Evolutionary conservation across 1,140 invertebrate genomes (phyloP), one percentile per base, ranked within the genome.

Genomic region (Drosophila melanogaster): DNA sequence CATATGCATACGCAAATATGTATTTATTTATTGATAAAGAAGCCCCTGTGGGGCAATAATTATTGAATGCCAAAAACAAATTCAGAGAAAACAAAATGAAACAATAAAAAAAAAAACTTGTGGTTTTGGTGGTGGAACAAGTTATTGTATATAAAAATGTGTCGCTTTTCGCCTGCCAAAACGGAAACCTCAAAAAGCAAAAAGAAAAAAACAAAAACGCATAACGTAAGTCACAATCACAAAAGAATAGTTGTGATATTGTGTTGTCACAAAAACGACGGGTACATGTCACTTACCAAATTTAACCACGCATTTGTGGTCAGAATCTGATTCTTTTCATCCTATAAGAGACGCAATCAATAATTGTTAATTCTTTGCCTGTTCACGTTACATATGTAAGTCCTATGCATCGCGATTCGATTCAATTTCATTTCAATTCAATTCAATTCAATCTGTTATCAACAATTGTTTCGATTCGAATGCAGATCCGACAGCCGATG

Each of bases 231-330:
- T 70, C 73, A 59, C 61, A 74, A 85, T 47, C 58, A 37, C 57
- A 67, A 73, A 73, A 38, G 35, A 65, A 17, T 58, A 58, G 22
- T 53, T 62, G 44, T 74, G 58, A 64, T 55, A 54, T 8, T 30
- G 30, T 30, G 75, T 76, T 79, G 83, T 77, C 81, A 89, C 79
- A 83, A 81, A 89, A 78, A 81, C 81, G 74, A 87, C 93, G 93
- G 93, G 93, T 94, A 92, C 94, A 94, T 94, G 94, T 93, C 93
- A 97, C 97, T 97, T 95, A 98, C 97, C 96, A 98, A 95, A 94
- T 98, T 98, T 90, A 98, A 95, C 97, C 98, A 98, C 93, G 97
- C 96, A 94, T 98, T 98, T 93, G 97, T 98, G 91, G 97, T 98
- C 92, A 98, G 95, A 93, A 98, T 98, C 95, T 98, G 97, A 95